Evolutionary conservation across 2,797 vertebrate genomes (phyloP), one percentile per base, ranked within the genome.

Genomic region (Leptatherina wallacei): DNA sequence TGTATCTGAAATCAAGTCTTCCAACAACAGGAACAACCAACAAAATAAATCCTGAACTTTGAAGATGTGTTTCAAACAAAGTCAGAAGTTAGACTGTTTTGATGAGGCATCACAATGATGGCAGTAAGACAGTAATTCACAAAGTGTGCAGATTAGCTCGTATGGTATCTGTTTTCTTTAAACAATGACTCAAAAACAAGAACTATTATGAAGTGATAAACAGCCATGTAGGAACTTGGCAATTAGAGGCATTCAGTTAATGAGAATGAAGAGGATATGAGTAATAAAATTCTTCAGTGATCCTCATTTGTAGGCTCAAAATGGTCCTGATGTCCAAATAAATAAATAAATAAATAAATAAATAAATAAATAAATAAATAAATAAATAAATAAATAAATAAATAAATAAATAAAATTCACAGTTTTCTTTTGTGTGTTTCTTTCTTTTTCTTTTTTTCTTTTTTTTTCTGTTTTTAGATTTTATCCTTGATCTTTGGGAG

Each of bases 401-500:
- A 42, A 65, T 9, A 51, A 58, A 42, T 55, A 22, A 30, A 24
- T 24, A 64, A 33, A n/a, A 65, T 42, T 4, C 42, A 42, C 14
- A 4, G 4, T 18, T 44, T 44, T 44, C 1, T 20, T 6, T 44
- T 44, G 18, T 38, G 11, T 38, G 12, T 36, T 36, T 11, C 11
- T 11, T 36, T 40, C 12, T 40, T 4, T 40, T 40, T 13, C 13
- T 3, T 13, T 14, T 3, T 38, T 13, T 40, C 2, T 14, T 22
- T 51, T 11, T 65, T 24, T 58, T 56, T 68, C 6, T 32, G 30
- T 6, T 32, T 35, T 1, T 61, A 18, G 24, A 44, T 47, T 70
- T 42, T 51, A 7, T n/a, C 42, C 42, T 3, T 73, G 77, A 68
- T 66, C 59, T 16, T 22, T 54, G 4, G 11, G 24, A 49, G 38